Conservation (phyloP, 2,797 vertebrate genomes). For the Alca torda region DNA sequence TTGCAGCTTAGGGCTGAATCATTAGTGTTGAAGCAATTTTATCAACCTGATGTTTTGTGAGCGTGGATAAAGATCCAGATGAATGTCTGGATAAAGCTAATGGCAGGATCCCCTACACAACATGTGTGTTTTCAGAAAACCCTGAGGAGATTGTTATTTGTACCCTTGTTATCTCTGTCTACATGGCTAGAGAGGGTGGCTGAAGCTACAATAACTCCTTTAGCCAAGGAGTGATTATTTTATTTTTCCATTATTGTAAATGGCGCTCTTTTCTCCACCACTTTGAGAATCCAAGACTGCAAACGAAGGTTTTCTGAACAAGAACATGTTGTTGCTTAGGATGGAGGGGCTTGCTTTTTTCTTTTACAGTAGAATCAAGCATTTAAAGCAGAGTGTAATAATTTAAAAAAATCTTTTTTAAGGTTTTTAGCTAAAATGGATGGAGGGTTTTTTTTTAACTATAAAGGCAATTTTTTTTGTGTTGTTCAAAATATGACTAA, state of each 20-base stretch:
- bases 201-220: neutral
- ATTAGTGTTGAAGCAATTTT: neutral
- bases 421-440: neutral
- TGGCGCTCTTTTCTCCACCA: neutral
- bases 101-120: neutral
- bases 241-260: neutral
- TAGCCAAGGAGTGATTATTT: neutral
- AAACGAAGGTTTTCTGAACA: neutral
- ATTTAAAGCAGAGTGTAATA: neutral
- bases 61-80: neutral
- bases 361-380: neutral
- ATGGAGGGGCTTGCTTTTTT: neutral
- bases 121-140: neutral
- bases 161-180: neutral
- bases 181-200: neutral
- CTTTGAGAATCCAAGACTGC: neutral
- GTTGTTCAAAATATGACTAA: neutral
- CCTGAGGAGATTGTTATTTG: neutral
- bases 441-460: neutral
- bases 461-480: neutral
- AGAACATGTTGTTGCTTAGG: neutral
- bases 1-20: conserved; percentile 2
- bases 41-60: neutral
- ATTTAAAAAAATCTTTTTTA: neutral
- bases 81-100: neutral